These are phyloP conservation scores for Phalacrocorax brasilianus DNA, from an alignment of 2,113 vertebrate species.

Conservation along the genomic window DNA sequence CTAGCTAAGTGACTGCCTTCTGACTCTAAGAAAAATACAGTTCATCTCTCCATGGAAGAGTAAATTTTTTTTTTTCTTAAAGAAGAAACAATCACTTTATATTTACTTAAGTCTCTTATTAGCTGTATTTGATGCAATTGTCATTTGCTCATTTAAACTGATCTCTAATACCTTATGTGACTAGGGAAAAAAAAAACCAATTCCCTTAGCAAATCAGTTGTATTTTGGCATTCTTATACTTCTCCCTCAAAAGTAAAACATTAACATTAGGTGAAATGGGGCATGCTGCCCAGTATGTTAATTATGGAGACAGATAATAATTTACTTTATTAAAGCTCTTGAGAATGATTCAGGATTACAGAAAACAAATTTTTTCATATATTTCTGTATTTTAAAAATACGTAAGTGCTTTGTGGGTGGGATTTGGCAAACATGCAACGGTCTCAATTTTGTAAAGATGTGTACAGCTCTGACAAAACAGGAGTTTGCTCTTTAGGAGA, in stretches of 20 bases:
- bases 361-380: not conserved
- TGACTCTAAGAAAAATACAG: not conserved
- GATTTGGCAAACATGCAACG: not conserved
- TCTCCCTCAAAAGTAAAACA: not conserved
- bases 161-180: not conserved
- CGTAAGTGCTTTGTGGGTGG: not conserved
- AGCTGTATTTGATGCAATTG: not conserved
- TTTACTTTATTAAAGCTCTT: not conserved
- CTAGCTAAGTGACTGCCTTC: not conserved
- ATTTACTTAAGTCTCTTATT: not conserved
- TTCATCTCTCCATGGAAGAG: not conserved
- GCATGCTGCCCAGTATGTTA: not conserved
- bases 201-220: not conserved
- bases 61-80: not conserved
- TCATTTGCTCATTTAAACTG: not conserved
- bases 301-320: not conserved
- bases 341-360: not conserved
- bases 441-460: not conserved
- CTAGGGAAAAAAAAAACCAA: not conserved
- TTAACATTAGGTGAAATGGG: not conserved
- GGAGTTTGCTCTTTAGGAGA: not conserved
- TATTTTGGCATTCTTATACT: not conserved
- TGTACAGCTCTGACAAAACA: not conserved
- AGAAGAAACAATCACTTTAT: not conserved
- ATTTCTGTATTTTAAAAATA: not conserved